These are phyloP conservation scores for Cydia fagiglandana DNA, from an alignment of 1,140 invertebrate genomes.

Conservation along the genomic window DNA sequence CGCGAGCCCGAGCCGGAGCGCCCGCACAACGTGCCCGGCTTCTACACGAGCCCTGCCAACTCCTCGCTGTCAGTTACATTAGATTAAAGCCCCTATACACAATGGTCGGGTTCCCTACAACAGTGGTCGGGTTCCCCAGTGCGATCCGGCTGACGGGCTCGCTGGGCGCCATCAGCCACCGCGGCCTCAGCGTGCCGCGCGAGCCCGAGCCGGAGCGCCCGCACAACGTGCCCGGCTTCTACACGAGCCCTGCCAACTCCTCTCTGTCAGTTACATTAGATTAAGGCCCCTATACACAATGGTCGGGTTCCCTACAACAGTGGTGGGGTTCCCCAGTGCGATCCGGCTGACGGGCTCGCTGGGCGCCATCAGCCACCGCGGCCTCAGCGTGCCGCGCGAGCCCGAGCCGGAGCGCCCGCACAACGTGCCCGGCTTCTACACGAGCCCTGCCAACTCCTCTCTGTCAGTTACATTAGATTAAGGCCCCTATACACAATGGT, in stretches of 20 bases:
- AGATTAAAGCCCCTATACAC: too few relatives aligned
- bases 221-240: conserved; percentile 73
- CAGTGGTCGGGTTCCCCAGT: conserved; percentile 52
- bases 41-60: conserved; percentile 56
- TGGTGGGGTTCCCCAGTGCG: conserved; percentile 51
- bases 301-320: too few relatives aligned
- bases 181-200: conserved; percentile 53
- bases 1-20: conserved; percentile 55
- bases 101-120: too few relatives aligned
- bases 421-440: conserved; percentile 72
- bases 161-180: conserved; percentile 64
- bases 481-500: too few relatives aligned
- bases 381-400: conserved; percentile 53
- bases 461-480: too few relatives aligned
- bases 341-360: conserved; percentile 66
- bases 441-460: conserved; percentile 49
- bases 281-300: too few relatives aligned
- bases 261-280: conserved; percentile 61
- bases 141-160: conserved; percentile 65
- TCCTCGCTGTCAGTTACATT: conserved; percentile 61
- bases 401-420: conserved; percentile 56
- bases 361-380: conserved; percentile 65
- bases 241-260: conserved; percentile 51
- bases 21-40: conserved; percentile 71
- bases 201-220: conserved; percentile 55